Evolutionary conservation across 2,113 vertebrate species (phyloP).

Genomic region (Grantiella picta): DNA sequence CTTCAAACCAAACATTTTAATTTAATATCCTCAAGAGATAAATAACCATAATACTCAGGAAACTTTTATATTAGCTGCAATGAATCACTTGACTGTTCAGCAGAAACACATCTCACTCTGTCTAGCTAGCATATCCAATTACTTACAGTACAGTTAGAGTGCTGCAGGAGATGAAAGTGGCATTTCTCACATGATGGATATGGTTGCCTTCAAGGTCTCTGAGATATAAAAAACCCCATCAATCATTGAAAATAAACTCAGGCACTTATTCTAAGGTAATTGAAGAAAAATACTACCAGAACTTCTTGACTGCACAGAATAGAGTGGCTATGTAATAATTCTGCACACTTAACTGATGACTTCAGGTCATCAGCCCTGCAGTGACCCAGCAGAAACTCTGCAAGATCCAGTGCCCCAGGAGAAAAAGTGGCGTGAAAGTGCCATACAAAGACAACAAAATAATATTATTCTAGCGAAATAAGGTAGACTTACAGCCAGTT

Average conservation of each 20-base stretch:
- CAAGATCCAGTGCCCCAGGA: not conserved
- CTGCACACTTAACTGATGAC: not conserved
- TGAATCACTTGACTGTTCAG: not conserved
- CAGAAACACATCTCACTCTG: not conserved
- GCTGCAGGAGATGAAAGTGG: constrained; percentile 86
- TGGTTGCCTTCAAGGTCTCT: constrained; percentile 94
- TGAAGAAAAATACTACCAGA: not conserved
- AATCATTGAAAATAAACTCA: constrained; percentile 2
- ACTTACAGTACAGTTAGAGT: constrained; percentile 94
- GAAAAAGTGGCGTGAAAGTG: accelerated
- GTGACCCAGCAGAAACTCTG: not conserved
- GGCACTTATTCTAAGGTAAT: not conserved
- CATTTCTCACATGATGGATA: constrained; percentile 85
- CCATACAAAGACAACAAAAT: not conserved
- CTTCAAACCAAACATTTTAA: not conserved
- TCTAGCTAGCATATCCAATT: not conserved
- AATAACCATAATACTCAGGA: not conserved
- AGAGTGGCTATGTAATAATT: not conserved
- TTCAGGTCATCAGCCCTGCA: not conserved
- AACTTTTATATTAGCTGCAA: not conserved
- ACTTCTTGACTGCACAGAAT: not conserved
- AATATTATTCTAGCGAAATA: not conserved
- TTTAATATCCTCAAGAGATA: not conserved
- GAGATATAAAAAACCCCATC: constrained; percentile 50
- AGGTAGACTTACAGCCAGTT: constrained; percentile 90